Conservation (phyloP, 2,888 invertebrate genomes). For the Unio pictorum region DNA sequence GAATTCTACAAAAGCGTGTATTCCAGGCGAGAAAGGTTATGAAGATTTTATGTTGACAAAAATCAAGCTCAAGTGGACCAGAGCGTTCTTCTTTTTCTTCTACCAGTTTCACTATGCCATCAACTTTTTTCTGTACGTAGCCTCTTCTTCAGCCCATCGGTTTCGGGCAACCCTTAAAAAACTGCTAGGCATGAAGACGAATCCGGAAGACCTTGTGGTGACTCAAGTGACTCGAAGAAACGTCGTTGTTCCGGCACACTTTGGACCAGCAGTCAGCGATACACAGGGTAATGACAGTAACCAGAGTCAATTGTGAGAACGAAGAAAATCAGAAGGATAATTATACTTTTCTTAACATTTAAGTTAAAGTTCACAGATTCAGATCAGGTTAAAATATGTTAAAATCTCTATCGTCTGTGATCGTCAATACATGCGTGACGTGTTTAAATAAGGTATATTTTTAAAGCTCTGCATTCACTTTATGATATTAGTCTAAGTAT, state of each 20-base stretch:
- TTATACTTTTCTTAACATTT: no score
- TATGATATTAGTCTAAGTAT: no score
- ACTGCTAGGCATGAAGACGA: constrained; percentile 38
- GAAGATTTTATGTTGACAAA: constrained; percentile 37
- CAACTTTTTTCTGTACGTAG: constrained; percentile 54
- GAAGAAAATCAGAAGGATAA: no score
- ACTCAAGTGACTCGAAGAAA: constrained; percentile 11
- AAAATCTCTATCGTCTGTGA: no score
- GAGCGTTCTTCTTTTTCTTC: constrained; percentile 56
- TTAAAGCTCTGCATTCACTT: no score
- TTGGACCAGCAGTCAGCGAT: no score
- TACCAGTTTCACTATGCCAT: constrained; percentile 55
- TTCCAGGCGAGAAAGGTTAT: constrained; percentile 26
- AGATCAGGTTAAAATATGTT: no score
- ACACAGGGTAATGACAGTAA: no score
- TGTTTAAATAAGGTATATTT: no score
- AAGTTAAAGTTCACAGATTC: no score
- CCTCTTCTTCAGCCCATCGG: constrained; percentile 44
- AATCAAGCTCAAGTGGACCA: constrained; percentile 48
- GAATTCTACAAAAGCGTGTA: constrained; percentile 36
- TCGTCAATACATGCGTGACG: no score
- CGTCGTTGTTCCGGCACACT: constrained; percentile 10
- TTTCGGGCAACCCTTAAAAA: constrained; percentile 40
- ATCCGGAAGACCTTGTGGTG: constrained; percentile 10
- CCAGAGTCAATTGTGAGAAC: no score